These are phyloP conservation scores for Chrysodeixis includens DNA, from an alignment of 2,888 invertebrate species.

Conservation along the genomic window DNA sequence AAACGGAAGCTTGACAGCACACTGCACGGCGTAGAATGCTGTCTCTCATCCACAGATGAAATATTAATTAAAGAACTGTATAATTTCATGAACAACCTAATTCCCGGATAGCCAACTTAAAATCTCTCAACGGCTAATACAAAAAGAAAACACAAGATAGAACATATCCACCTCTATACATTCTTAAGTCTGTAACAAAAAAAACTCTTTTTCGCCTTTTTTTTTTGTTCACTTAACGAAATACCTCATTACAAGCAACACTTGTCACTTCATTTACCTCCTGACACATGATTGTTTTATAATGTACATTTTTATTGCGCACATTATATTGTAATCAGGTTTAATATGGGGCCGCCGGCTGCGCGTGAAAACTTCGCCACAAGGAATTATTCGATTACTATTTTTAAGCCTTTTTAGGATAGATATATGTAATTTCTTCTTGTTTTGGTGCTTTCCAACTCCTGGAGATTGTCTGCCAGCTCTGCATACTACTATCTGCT, in stretches of 20 bases:
- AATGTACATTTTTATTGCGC: constrained; percentile 63
- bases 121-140: no score
- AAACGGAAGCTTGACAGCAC: no score
- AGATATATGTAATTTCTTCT: no score
- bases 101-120: no score
- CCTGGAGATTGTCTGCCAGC: no score
- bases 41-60: no score
- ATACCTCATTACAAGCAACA: constrained; percentile 54
- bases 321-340: constrained; percentile 47
- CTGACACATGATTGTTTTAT: constrained; percentile 64
- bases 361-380: constrained; percentile 19
- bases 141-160: no score
- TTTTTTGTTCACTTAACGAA: constrained; percentile 39
- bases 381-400: constrained; percentile 10
- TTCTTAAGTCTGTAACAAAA: neutral
- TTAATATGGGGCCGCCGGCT: constrained; percentile 30
- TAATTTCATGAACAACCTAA: no score
- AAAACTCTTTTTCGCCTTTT: neutral
- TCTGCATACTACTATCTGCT: no score
- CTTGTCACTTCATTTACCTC: constrained; percentile 58
- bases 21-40: no score
- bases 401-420: neutral
- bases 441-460: no score
- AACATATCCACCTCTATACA: neutral
- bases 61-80: no score